Percentiles rank a stretch among this genome's conserved stretches.
These are phyloP conservation scores for Porites evermanni DNA, from an alignment of 92 coral and sea anemone genomes.

Conservation along the genomic window DNA sequence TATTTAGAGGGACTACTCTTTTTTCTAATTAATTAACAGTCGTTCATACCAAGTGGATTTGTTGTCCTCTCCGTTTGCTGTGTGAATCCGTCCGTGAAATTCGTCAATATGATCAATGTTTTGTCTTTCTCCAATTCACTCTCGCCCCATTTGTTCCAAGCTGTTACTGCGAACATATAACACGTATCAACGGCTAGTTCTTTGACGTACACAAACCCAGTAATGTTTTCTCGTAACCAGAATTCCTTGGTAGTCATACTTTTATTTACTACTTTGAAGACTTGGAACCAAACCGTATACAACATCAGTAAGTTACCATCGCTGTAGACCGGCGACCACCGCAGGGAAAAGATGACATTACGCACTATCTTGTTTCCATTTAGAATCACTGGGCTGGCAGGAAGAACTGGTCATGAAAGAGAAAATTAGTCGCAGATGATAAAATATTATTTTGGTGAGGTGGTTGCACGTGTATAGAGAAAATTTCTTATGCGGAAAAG, in stretches of 20 bases:
- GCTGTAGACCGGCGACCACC: constrained; percentile 33
- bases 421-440: not conserved
- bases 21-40: not conserved
- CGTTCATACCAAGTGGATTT: not conserved
- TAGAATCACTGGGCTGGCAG: constrained; percentile 32
- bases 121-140: constrained; percentile 11
- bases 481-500: no score
- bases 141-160: constrained; percentile 50
- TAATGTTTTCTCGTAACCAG: constrained; percentile 22
- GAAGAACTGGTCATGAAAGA: constrained; percentile 8
- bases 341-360: constrained; percentile 8
- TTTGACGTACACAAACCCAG: constrained; percentile 7
- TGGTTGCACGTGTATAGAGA: no score
- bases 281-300: constrained; percentile 22
- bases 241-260: not conserved
- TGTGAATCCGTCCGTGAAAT: not conserved
- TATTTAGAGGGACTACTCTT: no score
- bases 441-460: no score
- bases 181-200: constrained; percentile 8
- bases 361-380: constrained; percentile 6
- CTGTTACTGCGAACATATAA: constrained; percentile 43
- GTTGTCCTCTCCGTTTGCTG: not conserved
- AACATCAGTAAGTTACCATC: not conserved
- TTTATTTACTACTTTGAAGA: not conserved
- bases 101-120: not conserved